Base-by-base conservation (phyloP, 2,888 invertebrate genomes). In the Phrixothrix hirtus region DNA sequence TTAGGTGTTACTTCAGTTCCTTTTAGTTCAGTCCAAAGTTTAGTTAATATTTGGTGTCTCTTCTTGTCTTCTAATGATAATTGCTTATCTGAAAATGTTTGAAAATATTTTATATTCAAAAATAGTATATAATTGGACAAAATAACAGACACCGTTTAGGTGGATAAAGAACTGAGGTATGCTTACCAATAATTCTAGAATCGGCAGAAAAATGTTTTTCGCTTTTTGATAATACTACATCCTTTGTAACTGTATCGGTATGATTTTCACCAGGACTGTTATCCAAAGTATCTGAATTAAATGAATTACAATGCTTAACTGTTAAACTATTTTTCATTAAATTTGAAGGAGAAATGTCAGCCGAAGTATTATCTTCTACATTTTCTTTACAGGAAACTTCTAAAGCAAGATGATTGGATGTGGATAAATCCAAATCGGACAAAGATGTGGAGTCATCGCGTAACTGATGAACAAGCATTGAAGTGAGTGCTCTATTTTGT, bases 401-500 rank as follows among this genome's bases (percentile, higher is more conserved):
- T 79, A 21, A 82, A 79, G 55, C 81, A 80, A 9, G 81, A 79
- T 3, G 81, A 75, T 55, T 52, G 1, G 53, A 41, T 4, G 53
- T 10, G 7, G 44, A 45, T 7, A 46, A 34, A 25, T 60, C 61
- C 12, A 58, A 39, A 39, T 62, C 62, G 1, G 52, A 48, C 9
- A 53, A 42, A 9, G 58, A 47, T 17, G 55, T 53, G 30, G 63
- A 61, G 14, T 72, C 72, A 13, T 67, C 80, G 7, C 82, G 77
- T 57, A 85, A 74, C 68, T 85, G 84, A 48, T 87, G 84, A 51
- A 87, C 83, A 56, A 88, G 75, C 61, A 88, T 78, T 5, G 86
- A 80, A 60, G 86, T 87, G 51, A 92, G 77, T 16, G 87, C 84
- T 46, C 84, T 78, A 75, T 92, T 92, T 72, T 91, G 89, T 17